phyloP scores from a whole-genome alignment of 2,113 vertebrate species.

The Istiophorus platypterus region DNA sequence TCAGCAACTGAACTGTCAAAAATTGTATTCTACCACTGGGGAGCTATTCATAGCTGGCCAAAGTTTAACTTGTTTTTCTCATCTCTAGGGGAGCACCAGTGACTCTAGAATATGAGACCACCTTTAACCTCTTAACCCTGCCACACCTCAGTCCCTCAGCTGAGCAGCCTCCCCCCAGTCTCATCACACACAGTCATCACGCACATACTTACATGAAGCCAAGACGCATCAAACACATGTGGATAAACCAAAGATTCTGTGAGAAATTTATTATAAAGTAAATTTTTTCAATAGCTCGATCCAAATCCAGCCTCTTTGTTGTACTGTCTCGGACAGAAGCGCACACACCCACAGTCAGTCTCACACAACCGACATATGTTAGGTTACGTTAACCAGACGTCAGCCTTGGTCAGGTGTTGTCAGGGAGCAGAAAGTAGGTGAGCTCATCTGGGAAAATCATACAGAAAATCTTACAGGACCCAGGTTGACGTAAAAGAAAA shows the following conservation, averaged over 20 bases:
- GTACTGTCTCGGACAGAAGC: neutral
- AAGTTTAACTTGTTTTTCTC: constrained; percentile 57
- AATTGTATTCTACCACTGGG: neutral
- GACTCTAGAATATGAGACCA: constrained; percentile 53
- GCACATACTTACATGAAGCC: neutral
- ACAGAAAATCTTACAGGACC: constrained; percentile 48
- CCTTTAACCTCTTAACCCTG: constrained; percentile 65
- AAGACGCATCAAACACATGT: neutral
- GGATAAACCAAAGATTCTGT: constrained; percentile 9
- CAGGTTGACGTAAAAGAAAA: constrained; percentile 23
- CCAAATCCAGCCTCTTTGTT: neutral
- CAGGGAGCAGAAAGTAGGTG: constrained; percentile 56
- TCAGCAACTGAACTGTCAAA: neutral
- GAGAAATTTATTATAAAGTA: neutral
- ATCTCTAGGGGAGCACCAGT: constrained; percentile 52
- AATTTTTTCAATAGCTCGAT: neutral
- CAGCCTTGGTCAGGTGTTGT: constrained; percentile 64
- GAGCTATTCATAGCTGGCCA: constrained; percentile 6
- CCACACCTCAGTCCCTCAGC: constrained; percentile 64
- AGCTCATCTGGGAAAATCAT: constrained; percentile 67
- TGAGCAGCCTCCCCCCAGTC: constrained; percentile 33
- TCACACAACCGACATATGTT: constrained; percentile 14
- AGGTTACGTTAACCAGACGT: constrained; percentile 40
- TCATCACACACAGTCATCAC: constrained; percentile 26
- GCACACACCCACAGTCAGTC: neutral